Conservation (phyloP, 2,113 vertebrate genomes). For the Cyprinodon tularosa region DNA sequence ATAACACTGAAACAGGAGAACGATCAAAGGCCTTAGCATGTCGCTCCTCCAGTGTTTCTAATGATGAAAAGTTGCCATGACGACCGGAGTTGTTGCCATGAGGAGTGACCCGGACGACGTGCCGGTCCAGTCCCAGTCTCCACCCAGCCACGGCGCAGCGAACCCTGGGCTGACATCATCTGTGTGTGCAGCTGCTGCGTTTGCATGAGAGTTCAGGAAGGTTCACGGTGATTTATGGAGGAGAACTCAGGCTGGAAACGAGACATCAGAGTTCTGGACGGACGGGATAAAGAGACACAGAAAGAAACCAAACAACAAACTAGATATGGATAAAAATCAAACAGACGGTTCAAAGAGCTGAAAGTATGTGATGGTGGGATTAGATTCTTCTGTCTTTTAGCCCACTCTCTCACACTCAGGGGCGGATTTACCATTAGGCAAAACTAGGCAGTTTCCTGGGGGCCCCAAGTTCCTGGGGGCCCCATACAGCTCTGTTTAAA, state of each 20-base stretch:
- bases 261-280: not conserved
- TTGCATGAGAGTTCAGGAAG: not conserved
- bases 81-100: slow-evolving; percentile 30
- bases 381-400: too few relatives aligned
- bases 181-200: not conserved
- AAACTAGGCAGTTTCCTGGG: too few relatives aligned
- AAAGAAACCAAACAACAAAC: too few relatives aligned
- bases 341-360: not conserved
- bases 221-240: not conserved
- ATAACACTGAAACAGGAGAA: not conserved
- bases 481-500: too few relatives aligned
- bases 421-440: too few relatives aligned
- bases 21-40: slow-evolving; percentile 12
- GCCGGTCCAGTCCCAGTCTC: not conserved
- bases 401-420: too few relatives aligned
- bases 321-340: too few relatives aligned
- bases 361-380: too few relatives aligned
- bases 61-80: slow-evolving; percentile 42
- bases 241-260: not conserved
- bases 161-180: not conserved
- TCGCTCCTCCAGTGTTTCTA: slow-evolving; percentile 1
- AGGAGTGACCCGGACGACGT: slow-evolving; percentile 6
- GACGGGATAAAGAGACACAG: too few relatives aligned
- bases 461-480: too few relatives aligned
- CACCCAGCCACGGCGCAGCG: not conserved